phyloP scores from a whole-genome alignment of 2,888 invertebrate genomes.

The Agriopis leucophaearia region DNA sequence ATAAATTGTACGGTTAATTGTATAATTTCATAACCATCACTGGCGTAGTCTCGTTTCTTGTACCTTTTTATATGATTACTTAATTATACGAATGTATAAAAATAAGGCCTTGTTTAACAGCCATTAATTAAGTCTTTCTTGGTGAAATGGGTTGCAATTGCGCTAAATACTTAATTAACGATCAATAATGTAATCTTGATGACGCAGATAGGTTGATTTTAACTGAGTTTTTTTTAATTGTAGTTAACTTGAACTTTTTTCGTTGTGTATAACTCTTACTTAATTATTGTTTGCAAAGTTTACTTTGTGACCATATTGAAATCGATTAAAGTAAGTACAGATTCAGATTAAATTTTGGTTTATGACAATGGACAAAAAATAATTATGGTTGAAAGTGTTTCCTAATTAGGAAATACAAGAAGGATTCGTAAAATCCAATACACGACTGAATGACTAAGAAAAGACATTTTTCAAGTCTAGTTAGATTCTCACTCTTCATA shows the following conservation, averaged over 20 bases:
- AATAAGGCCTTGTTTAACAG: slow-evolving; percentile 31
- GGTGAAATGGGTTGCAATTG: slow-evolving; percentile 27
- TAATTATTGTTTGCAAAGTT: background rate
- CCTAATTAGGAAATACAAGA: background rate
- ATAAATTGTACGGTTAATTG: slow-evolving; percentile 36
- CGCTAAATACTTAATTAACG: slow-evolving; percentile 30
- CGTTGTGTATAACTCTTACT: background rate
- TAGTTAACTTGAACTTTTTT: slow-evolving; percentile 4
- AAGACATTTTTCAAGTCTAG: slow-evolving; percentile 24
- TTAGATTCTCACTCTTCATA: slow-evolving; percentile 1
- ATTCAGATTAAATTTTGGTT: background rate
- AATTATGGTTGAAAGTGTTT: too few species aligned
- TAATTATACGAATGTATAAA: slow-evolving; percentile 31
- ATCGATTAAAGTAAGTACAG: background rate
- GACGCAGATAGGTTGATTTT: slow-evolving; percentile 17
- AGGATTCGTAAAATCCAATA: slow-evolving; percentile 8
- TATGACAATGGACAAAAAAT: background rate
- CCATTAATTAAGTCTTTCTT: slow-evolving; percentile 26
- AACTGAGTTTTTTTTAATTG: background rate
- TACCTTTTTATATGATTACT: slow-evolving; percentile 33
- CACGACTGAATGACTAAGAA: slow-evolving; percentile 26
- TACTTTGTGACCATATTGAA: background rate
- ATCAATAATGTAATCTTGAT: slow-evolving; percentile 11
- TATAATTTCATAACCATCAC: slow-evolving; percentile 31
- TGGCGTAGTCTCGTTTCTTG: slow-evolving; percentile 27